phyloP scores from a whole-genome alignment of 2,888 invertebrate species.

The Pyralis farinalis region DNA sequence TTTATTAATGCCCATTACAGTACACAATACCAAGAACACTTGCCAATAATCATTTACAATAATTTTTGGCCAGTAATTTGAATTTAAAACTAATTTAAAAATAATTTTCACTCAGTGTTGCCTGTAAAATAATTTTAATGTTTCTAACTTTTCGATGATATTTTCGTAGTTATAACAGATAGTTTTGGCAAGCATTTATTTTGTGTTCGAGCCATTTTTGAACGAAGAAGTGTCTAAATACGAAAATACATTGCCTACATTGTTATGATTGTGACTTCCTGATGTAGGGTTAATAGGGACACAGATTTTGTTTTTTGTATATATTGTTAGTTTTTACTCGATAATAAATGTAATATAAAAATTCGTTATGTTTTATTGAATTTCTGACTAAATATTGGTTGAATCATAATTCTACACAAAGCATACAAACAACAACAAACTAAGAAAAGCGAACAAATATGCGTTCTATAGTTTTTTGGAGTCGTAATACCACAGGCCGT shows the following conservation, averaged over 20 bases:
- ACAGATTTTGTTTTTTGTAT: neutral
- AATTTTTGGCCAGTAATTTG: neutral
- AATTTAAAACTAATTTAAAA: too few relatives aligned
- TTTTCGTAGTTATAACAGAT: neutral
- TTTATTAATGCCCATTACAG: too few relatives aligned
- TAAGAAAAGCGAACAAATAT: too few relatives aligned
- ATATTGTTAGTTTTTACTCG: neutral
- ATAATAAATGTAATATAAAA: neutral
- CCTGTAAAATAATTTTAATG: neutral
- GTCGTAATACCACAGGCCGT: too few relatives aligned
- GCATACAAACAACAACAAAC: too few relatives aligned
- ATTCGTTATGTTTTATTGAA: slow-evolving; percentile 13
- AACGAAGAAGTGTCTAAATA: neutral
- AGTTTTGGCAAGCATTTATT: neutral
- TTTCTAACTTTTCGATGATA: neutral
- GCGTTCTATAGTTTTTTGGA: too few relatives aligned
- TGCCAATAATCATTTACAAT: neutral
- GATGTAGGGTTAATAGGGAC: neutral
- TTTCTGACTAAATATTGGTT: too few relatives aligned
- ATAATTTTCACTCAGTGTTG: too few relatives aligned
- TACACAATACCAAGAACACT: too few relatives aligned
- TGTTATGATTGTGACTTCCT: neutral
- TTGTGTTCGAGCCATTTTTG: neutral
- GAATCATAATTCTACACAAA: too few relatives aligned
- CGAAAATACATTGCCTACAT: neutral